phyloP scores from a whole-genome alignment of 2,113 vertebrate species.

The Festucalex cinctus region DNA sequence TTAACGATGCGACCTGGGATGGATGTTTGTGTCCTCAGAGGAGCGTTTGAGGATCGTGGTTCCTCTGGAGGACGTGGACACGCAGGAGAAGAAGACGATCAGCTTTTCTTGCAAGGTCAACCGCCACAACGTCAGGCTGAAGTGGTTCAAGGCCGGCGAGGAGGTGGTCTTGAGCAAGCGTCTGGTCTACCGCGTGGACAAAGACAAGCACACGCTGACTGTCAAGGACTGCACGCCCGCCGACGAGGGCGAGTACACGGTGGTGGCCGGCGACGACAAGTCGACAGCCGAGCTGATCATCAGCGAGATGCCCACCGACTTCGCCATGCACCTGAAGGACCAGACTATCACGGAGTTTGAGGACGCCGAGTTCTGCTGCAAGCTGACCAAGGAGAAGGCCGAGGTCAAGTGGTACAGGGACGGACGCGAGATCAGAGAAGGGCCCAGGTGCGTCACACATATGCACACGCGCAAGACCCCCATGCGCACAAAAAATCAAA shows the following conservation, averaged over 20 bases:
- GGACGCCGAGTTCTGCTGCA: slow-evolving; percentile 89
- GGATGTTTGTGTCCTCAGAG: slow-evolving; percentile 71
- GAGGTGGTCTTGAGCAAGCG: slow-evolving; percentile 84
- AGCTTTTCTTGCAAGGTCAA: slow-evolving; percentile 98
- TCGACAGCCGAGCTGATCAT: slow-evolving; percentile 93
- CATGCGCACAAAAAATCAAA: too few relatives aligned
- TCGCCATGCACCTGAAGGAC: slow-evolving; percentile 83
- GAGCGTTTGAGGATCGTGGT: slow-evolving; percentile 90
- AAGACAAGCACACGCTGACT: slow-evolving; percentile 89
- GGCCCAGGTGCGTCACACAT: slow-evolving; percentile 78
- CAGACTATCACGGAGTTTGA: slow-evolving; percentile 96
- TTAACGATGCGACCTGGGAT: too few relatives aligned
- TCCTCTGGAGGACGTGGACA: slow-evolving; percentile 92
- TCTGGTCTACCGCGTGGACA: slow-evolving; percentile 86
- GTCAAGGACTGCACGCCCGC: slow-evolving; percentile 91
- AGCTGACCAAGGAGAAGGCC: slow-evolving; percentile 92
- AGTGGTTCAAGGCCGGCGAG: slow-evolving; percentile 90
- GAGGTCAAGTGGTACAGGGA: slow-evolving; percentile 95
- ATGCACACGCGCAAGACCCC: too few relatives aligned
- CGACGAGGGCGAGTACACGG: slow-evolving; percentile 94
- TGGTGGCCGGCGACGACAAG: slow-evolving; percentile 85
- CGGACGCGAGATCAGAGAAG: slow-evolving; percentile 93
- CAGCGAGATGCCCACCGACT: slow-evolving; percentile 94
- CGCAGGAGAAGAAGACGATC: slow-evolving; percentile 92
- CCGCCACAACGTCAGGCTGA: slow-evolving; percentile 83